Conservation (phyloP, 2,888 invertebrate genomes). For the Anticlea derivata region DNA sequence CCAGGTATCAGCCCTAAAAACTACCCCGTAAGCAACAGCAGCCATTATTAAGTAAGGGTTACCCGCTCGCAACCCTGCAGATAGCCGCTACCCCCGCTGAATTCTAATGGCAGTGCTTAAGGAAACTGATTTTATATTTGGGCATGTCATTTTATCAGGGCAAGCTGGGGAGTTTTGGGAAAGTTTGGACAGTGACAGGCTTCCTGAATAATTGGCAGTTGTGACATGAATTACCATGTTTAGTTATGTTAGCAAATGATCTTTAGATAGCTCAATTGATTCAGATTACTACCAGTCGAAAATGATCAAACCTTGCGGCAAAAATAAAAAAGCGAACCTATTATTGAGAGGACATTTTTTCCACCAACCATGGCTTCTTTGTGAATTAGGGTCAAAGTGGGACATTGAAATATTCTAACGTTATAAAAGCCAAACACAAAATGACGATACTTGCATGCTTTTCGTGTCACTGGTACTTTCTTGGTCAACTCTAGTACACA, state of each 20-base stretch:
- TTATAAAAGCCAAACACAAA: no score
- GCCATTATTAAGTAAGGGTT: conserved; percentile 22
- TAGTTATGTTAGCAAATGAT: neutral
- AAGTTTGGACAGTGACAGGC: neutral
- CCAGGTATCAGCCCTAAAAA: conserved; percentile 6
- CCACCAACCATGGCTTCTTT: no score
- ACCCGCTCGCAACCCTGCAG: conserved; percentile 14
- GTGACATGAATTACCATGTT: neutral
- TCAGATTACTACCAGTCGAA: no score
- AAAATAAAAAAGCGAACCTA: no score
- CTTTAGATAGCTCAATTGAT: no score
- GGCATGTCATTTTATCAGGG: conserved; percentile 24
- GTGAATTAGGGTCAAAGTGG: no score
- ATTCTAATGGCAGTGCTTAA: conserved; percentile 17
- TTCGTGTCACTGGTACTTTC: no score
- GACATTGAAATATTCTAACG: no score
- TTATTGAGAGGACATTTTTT: no score
- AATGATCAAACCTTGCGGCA: no score
- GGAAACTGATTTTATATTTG: conserved; percentile 28
- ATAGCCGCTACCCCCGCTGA: conserved; percentile 19
- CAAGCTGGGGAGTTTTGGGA: conserved; percentile 5
- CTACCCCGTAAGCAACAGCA: conserved; percentile 5
- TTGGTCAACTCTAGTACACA: no score
- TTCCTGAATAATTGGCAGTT: neutral
- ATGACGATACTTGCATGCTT: no score